These are phyloP conservation scores for Stichopus chloronotus DNA, from an alignment of 35 echinoderm and acorn worm species.

Conservation along the genomic window DNA sequence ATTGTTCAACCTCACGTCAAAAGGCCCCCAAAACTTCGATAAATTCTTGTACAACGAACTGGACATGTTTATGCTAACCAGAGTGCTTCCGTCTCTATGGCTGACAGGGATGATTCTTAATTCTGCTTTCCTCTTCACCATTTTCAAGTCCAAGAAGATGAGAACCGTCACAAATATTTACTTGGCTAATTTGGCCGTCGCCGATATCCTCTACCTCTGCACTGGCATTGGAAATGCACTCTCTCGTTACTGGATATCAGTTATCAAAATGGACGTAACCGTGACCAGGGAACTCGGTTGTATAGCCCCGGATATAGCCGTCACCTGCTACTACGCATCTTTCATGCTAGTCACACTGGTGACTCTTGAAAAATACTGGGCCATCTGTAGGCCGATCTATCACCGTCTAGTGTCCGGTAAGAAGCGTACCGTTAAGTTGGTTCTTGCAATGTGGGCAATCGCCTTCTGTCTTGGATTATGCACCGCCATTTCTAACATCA, in stretches of 20 bases:
- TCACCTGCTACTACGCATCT: slow-evolving; percentile 47
- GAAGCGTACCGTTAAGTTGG: slow-evolving; percentile 20
- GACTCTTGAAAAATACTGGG: slow-evolving; percentile 55
- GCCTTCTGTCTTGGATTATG: background rate
- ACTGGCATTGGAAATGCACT: slow-evolving; percentile 20
- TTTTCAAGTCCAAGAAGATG: slow-evolving; percentile 16
- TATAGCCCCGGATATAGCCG: background rate
- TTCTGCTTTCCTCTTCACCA: slow-evolving; percentile 52
- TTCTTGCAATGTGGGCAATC: background rate
- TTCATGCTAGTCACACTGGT: slow-evolving; percentile 60
- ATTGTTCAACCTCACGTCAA: no score
- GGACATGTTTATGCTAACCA: slow-evolving; percentile 4
- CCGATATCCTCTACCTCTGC: slow-evolving; percentile 47
- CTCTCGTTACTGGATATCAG: background rate
- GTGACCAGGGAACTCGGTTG: slow-evolving; percentile 18
- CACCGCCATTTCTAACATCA: no score
- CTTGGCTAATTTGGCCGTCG: slow-evolving; percentile 52
- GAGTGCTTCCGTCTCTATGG: slow-evolving; percentile 8
- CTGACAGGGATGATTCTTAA: slow-evolving; percentile 34
- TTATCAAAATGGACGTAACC: background rate
- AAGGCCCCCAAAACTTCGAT: no score
- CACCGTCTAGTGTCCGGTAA: slow-evolving; percentile 36
- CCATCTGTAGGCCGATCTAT: slow-evolving; percentile 48
- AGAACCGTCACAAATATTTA: slow-evolving; percentile 57
- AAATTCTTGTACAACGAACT: background rate